A percentile compares a stretch with the other conserved stretches of the same genome.
These are phyloP conservation scores for Dromas ardeola DNA, from an alignment of 2,113 vertebrate genomes.

Conservation along the genomic window DNA sequence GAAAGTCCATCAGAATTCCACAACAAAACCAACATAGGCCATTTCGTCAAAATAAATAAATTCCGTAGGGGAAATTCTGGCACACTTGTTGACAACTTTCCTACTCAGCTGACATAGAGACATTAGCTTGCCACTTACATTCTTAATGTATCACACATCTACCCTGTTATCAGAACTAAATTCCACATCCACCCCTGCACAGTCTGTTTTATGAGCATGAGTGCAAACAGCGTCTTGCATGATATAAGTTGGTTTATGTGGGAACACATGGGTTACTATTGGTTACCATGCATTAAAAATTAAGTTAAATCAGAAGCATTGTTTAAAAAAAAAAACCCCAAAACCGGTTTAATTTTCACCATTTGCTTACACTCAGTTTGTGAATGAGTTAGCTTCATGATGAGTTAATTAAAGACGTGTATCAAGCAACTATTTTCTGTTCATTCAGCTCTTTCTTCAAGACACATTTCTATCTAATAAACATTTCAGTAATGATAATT, in stretches of 20 bases:
- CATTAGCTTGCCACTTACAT: slow-evolving; percentile 26
- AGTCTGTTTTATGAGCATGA: slow-evolving; percentile 51
- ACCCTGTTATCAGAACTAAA: slow-evolving; percentile 45
- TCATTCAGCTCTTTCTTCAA: slow-evolving; percentile 31
- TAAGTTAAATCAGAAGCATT: slow-evolving; percentile 13
- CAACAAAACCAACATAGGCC: not conserved
- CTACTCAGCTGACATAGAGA: not conserved
- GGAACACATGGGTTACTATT: slow-evolving; percentile 39
- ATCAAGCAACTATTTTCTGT: not conserved
- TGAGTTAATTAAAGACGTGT: not conserved
- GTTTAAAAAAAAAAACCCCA: not conserved
- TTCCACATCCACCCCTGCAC: slow-evolving; percentile 54
- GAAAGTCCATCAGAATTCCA: not conserved
- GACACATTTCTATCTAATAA: not conserved
- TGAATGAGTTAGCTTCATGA: slow-evolving; percentile 5
- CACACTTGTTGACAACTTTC: slow-evolving; percentile 15
- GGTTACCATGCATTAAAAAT: slow-evolving; percentile 53
- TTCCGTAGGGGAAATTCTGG: not conserved
- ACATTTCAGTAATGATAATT: not conserved
- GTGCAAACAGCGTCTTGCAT: slow-evolving; percentile 53
- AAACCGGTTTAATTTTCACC: not conserved
- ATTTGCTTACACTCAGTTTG: slow-evolving; percentile 20
- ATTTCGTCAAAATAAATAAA: not conserved
- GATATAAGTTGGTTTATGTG: slow-evolving; percentile 27
- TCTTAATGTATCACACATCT: slow-evolving; percentile 45